These are phyloP conservation scores for Pelmatolapia mariae DNA, from an alignment of 2,113 vertebrate genomes.

Conservation along the genomic window DNA sequence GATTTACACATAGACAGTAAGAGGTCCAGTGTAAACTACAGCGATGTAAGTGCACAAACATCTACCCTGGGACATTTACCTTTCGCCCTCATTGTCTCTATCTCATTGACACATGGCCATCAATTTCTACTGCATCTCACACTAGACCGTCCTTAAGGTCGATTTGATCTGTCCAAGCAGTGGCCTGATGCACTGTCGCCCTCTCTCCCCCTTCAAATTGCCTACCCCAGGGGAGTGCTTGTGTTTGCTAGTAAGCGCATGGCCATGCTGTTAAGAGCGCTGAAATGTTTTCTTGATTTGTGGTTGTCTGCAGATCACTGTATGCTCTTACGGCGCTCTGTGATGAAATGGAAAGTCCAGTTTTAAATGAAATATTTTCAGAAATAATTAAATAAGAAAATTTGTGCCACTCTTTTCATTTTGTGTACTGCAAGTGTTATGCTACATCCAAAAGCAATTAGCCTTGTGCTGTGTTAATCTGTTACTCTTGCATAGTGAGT, in stretches of 20 bases:
- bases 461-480: neutral
- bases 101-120: slow-evolving; percentile 60
- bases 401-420: neutral
- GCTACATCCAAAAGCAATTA: neutral
- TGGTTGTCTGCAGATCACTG: neutral
- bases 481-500: neutral
- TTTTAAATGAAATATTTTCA: neutral
- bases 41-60: slow-evolving; percentile 46
- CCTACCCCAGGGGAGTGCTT: slow-evolving; percentile 65
- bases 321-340: neutral
- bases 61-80: slow-evolving; percentile 55
- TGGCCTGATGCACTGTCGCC: slow-evolving; percentile 26
- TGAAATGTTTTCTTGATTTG: slow-evolving; percentile 63
- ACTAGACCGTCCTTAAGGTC: slow-evolving; percentile 56
- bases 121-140: slow-evolving; percentile 57
- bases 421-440: neutral
- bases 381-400: neutral
- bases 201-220: slow-evolving; percentile 43
- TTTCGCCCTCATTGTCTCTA: slow-evolving; percentile 51
- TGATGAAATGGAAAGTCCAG: neutral
- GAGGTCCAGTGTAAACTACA: slow-evolving; percentile 39
- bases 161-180: slow-evolving; percentile 50
- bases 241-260: slow-evolving; percentile 43
- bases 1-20: slow-evolving; percentile 59
- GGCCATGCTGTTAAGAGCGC: slow-evolving; percentile 47